phyloP scores from a whole-genome alignment of 2,888 invertebrate species.

The Acrocyrtus sp. region DNA sequence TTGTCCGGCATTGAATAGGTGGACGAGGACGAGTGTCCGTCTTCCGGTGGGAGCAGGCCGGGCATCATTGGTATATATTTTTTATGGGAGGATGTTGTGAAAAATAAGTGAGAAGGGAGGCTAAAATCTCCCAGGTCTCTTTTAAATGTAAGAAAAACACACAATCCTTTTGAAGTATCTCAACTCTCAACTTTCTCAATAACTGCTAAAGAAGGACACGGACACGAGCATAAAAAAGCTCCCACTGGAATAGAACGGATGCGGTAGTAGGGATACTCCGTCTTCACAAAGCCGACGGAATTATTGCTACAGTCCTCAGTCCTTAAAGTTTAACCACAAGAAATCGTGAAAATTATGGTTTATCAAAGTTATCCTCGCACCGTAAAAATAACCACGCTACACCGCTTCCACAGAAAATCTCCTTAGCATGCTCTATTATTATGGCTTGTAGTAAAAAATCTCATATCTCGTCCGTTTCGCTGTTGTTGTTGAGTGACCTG shows the following conservation, averaged over 20 bases:
- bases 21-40: constrained; percentile 45
- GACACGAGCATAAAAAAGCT: constrained; percentile 13
- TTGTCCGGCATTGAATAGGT: constrained; percentile 32
- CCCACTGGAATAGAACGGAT: constrained; percentile 44
- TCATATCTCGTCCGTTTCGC: too few species aligned
- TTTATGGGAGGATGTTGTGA: neutral
- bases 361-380: too few species aligned
- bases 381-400: too few species aligned
- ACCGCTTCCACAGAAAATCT: too few species aligned
- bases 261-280: too few species aligned
- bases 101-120: neutral
- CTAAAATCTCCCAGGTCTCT: neutral
- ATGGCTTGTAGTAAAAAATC: too few species aligned
- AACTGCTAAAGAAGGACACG: neutral
- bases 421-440: too few species aligned
- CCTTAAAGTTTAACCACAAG: too few species aligned
- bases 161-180: neutral
- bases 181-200: neutral
- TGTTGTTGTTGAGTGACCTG: too few species aligned
- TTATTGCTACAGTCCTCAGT: too few species aligned
- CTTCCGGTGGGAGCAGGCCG: constrained; percentile 48
- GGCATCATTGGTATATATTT: constrained; percentile 44
- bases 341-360: too few species aligned
- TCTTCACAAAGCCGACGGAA: too few species aligned
- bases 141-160: neutral